Base-by-base conservation (phyloP, 1,140 invertebrate genomes). In the Nasonia vitripennis region DNA sequence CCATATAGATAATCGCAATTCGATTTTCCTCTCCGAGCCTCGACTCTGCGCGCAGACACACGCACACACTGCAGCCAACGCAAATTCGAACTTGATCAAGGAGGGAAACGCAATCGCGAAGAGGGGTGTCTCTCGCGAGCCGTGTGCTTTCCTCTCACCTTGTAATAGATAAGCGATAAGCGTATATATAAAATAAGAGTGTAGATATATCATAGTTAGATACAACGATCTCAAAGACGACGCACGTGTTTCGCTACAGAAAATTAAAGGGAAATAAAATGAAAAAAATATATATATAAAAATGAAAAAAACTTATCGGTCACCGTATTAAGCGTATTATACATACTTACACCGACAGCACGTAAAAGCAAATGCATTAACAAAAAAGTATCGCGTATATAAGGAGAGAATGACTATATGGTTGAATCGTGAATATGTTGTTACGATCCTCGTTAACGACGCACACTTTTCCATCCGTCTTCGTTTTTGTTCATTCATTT, bases 181-280 rank as follows among this genome's bases (percentile, higher is more conserved):
- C 89, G 70, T 92, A 89, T 89, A 92, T 68, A 45, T 45, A 45
- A 1, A 45, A 45, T 45, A 45, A 45, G 41, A 45, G 81, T 93
- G 91, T 92, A 92, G 92, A 93, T 93, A 92, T 93, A 93, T 91
- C 91, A 92, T 91, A 92, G 91, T 91, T 93, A 92, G 90, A 92
- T 92, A 93, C 91, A 93, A 93, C 91, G 92, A 93, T 93, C 92
- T 93, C 92, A 92, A 85, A 92, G 87, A 91, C 88, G 88, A 91
- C 91, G 89, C 89, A 88, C 89, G 88, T 89, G 89, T 83, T 90
- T 91, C 86, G 90, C 89, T 89, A 87, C 74, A 45, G 23, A 81
- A 81, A 23, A 41, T 73, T n/a, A 45, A 83, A n/a, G 62, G n/a
- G 41, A 86, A 78, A 75, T 45, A 51, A 48, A 71, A 83, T 48